A percentile compares a stretch with the other conserved stretches of the same genome.
These are phyloP conservation scores for Cephalopterus ornatus DNA, from an alignment of 2,113 vertebrate species.

Conservation along the genomic window DNA sequence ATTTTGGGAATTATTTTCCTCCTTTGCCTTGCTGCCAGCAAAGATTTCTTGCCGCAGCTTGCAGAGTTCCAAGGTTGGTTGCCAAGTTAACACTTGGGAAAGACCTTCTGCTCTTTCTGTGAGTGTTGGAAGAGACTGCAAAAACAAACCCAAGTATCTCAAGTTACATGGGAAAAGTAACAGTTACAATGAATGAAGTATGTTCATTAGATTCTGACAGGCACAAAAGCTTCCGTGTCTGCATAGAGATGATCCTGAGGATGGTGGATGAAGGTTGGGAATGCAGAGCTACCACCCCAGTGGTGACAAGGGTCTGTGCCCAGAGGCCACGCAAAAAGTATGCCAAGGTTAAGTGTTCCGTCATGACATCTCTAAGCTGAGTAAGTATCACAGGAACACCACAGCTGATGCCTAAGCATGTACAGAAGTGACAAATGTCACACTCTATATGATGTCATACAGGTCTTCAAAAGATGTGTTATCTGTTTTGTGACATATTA, in stretches of 20 bases:
- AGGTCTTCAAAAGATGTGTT: background rate
- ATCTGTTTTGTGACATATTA: background rate
- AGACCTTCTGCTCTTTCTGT: constrained; percentile 85
- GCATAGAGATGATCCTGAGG: background rate
- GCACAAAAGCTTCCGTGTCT: background rate
- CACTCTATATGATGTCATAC: rapidly evolving
- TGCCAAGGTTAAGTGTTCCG: background rate
- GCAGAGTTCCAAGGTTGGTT: constrained; percentile 71
- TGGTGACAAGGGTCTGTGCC: background rate
- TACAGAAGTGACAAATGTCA: background rate
- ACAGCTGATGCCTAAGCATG: background rate
- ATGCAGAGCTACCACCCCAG: background rate
- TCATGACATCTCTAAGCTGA: background rate
- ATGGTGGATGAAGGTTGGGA: background rate
- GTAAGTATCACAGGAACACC: background rate
- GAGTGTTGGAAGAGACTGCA: constrained; percentile 79
- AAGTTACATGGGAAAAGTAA: background rate
- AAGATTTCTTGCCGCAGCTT: constrained; percentile 78
- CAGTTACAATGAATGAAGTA: background rate
- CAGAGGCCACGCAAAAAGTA: background rate
- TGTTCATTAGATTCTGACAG: background rate
- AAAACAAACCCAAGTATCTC: constrained; percentile 8
- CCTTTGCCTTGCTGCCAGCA: background rate
- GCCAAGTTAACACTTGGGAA: constrained; percentile 76
- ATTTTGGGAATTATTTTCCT: constrained; percentile 13